Percentiles rank a stretch among this genome's conserved stretches.
Conservation (phyloP, 1,140 invertebrate genomes). For the Nymphalis io region DNA sequence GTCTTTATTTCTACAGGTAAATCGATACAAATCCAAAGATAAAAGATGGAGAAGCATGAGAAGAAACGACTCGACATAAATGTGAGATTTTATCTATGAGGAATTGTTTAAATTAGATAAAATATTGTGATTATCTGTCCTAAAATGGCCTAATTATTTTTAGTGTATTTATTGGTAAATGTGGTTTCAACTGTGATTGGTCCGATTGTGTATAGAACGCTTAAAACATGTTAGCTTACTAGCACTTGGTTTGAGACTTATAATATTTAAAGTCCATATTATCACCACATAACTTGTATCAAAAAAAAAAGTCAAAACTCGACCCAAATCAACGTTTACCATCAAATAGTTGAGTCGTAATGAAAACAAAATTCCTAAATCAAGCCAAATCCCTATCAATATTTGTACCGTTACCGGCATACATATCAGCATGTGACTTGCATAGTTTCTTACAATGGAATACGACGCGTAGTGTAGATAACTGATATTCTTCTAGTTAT, state of each 20-base stretch:
- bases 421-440: slow-evolving; percentile 79
- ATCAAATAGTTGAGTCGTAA: slow-evolving; percentile 20
- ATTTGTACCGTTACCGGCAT: slow-evolving; percentile 65
- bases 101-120: slow-evolving; percentile 71
- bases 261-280: slow-evolving; percentile 3
- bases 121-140: slow-evolving; percentile 77
- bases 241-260: slow-evolving; percentile 27
- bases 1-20: background rate
- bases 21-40: slow-evolving; percentile 60
- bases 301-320: background rate
- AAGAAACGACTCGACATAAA: slow-evolving; percentile 50
- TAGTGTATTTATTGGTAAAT: slow-evolving; percentile 74
- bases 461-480: slow-evolving; percentile 54
- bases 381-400: slow-evolving; percentile 60
- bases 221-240: slow-evolving; percentile 47
- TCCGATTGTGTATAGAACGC: slow-evolving; percentile 42
- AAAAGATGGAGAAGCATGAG: slow-evolving; percentile 43
- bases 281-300: background rate
- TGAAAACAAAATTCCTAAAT: slow-evolving; percentile 46
- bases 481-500: slow-evolving; percentile 61
- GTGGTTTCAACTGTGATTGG: slow-evolving; percentile 72
- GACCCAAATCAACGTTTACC: background rate
- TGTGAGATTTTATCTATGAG: slow-evolving; percentile 59
- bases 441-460: slow-evolving; percentile 60
- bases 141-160: slow-evolving; percentile 80